Percentiles rank a stretch among this genome's conserved stretches.
These are phyloP conservation scores for Tragelaphus scriptus DNA, from an alignment of 2,113 vertebrate species.

Conservation along the genomic window DNA sequence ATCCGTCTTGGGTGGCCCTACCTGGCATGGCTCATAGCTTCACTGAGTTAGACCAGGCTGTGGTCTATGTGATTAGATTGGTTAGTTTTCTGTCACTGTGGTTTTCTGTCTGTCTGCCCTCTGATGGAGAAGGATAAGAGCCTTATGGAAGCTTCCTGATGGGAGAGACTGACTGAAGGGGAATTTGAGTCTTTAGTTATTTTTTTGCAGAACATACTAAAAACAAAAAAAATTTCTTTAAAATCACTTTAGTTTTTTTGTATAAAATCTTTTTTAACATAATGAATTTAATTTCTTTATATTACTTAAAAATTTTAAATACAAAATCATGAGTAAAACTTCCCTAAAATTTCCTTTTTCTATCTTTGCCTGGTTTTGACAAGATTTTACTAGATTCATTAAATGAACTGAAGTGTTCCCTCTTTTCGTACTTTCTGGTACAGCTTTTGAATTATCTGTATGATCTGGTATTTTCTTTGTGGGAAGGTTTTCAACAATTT, in stretches of 20 bases:
- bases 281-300: not conserved
- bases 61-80: not conserved
- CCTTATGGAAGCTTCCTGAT: not conserved
- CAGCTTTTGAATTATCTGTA: not conserved
- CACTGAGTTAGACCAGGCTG: not conserved
- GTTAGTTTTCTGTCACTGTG: not conserved
- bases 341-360: not conserved
- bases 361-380: constrained; percentile 1
- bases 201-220: not conserved
- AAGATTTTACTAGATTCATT: not conserved
- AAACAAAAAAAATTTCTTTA: not conserved
- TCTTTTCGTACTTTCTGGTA: not conserved
- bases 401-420: not conserved
- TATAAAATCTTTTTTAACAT: not conserved
- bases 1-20: not conserved
- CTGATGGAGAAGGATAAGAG: not conserved
- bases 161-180: not conserved
- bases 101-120: not conserved
- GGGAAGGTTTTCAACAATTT: not conserved
- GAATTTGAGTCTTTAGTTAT: not conserved
- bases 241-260: not conserved
- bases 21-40: not conserved
- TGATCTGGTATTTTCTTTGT: constrained; percentile 23
- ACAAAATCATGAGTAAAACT: not conserved
- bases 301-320: not conserved